A percentile compares a stretch with the other conserved stretches of the same genome.
phyloP scores from a whole-genome alignment of 2,888 invertebrate species.

The Stenodema calcarata region DNA sequence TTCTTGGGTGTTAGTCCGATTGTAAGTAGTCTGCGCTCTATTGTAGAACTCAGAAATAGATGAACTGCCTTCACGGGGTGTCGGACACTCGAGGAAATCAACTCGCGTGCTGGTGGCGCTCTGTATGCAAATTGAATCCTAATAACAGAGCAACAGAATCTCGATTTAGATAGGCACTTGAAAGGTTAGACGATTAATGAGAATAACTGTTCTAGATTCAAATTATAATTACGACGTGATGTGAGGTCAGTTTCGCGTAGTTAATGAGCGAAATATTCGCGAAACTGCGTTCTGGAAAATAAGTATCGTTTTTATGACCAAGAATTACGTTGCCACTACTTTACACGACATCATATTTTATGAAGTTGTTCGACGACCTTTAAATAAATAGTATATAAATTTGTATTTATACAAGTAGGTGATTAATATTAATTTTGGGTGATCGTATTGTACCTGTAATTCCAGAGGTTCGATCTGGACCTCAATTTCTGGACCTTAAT shows the following conservation, averaged over 20 bases:
- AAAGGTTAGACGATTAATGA: neutral
- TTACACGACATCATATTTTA: too few species aligned
- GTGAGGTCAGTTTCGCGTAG: neutral
- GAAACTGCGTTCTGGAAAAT: neutral
- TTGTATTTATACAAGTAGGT: too few species aligned
- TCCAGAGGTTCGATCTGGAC: too few species aligned
- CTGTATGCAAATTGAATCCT: neutral
- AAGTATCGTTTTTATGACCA: too few species aligned
- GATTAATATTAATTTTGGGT: too few species aligned
- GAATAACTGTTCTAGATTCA: neutral
- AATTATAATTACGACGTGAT: neutral
- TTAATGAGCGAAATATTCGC: neutral
- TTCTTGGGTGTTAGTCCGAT: too few species aligned
- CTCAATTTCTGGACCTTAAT: too few species aligned
- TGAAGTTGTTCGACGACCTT: too few species aligned
- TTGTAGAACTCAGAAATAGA: neutral
- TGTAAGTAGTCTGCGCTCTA: too few species aligned
- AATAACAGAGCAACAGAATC: neutral
- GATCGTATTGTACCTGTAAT: too few species aligned
- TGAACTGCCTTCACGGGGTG: neutral
- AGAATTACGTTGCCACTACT: too few species aligned
- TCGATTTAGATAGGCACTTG: neutral
- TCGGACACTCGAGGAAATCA: neutral
- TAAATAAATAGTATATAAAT: too few species aligned
- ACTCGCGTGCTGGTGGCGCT: neutral